Percentiles rank a stretch among this genome's conserved stretches.
Conservation (phyloP, 2,797 vertebrate species). For the Aselliscus stoliczkanus region DNA sequence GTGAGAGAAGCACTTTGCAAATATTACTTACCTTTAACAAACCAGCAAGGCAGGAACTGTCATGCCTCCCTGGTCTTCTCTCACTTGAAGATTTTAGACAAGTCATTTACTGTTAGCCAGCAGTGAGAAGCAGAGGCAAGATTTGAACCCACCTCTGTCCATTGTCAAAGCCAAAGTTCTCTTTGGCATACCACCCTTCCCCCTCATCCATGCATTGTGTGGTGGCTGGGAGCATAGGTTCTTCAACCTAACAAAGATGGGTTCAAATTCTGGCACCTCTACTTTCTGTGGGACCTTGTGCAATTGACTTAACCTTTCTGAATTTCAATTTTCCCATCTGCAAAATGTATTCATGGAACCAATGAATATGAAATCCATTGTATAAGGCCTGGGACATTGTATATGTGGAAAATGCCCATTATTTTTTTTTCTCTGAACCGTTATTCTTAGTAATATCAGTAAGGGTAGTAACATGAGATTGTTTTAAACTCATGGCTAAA, state of each 20-base stretch:
- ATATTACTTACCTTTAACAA: neutral
- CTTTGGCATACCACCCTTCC: neutral
- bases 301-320: neutral
- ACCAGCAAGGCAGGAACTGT: neutral
- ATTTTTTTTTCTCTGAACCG: neutral
- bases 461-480: neutral
- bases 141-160: neutral
- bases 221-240: neutral
- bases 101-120: neutral
- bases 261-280: neutral
- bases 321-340: neutral
- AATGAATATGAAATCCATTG: neutral
- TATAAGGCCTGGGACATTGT: neutral
- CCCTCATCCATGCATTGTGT: neutral
- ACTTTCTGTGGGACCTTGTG: neutral
- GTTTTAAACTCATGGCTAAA: neutral
- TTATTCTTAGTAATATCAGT: neutral
- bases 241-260: neutral
- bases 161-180: neutral
- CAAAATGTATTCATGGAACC: neutral
- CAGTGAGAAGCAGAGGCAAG: neutral
- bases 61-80: neutral
- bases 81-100: neutral
- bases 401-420: neutral
- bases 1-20: neutral